Evolutionary conservation across 2,113 vertebrate species (phyloP).

Genomic region (Rhodinocichla rosea): DNA sequence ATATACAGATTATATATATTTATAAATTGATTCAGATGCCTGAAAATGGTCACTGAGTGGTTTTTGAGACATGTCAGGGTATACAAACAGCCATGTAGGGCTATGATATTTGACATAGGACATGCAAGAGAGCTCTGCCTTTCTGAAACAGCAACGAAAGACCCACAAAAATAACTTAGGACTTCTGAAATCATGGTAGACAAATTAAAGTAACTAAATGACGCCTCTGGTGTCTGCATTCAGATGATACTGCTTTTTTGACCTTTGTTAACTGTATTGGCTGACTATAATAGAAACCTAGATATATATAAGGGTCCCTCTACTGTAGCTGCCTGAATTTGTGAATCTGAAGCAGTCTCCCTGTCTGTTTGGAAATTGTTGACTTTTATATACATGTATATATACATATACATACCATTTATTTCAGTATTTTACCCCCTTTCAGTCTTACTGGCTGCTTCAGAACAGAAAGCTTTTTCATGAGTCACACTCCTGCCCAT

Average conservation of each 20-base stretch:
- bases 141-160: neutral
- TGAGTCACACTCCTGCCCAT: neutral
- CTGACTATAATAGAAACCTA: neutral
- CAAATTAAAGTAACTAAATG: neutral
- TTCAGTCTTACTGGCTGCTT: neutral
- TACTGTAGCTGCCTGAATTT: neutral
- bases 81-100: neutral
- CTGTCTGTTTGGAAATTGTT: neutral
- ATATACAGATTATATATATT: neutral
- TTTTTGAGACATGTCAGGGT: neutral
- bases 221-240: neutral
- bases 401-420: neutral
- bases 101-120: neutral
- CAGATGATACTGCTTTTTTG: neutral
- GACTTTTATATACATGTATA: neutral
- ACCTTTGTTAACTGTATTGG: neutral
- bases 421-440: neutral
- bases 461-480: neutral
- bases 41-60: neutral
- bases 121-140: accelerated
- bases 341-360: neutral
- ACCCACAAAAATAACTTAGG: neutral
- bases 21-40: neutral
- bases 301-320: neutral
- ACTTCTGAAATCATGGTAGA: neutral